A percentile compares a stretch with the other conserved stretches of the same genome.
phyloP scores from a whole-genome alignment of 2,113 vertebrate genomes.

The Narcine bancroftii region DNA sequence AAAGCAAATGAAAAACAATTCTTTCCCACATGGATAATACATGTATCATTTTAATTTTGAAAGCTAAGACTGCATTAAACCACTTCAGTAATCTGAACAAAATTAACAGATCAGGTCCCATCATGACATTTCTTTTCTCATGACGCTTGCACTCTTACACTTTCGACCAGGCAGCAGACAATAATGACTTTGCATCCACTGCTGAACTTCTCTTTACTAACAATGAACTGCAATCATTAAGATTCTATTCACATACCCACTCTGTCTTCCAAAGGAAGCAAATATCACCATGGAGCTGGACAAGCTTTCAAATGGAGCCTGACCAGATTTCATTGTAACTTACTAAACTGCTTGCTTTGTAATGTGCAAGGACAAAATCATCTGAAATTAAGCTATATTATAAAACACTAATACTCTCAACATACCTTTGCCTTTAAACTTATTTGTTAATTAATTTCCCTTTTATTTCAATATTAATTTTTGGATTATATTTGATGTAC shows the following conservation, averaged over 20 bases:
- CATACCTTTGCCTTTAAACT: background rate
- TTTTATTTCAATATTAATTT: background rate
- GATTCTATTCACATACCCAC: background rate
- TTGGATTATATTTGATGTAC: background rate
- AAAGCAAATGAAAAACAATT: background rate
- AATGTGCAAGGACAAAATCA: background rate
- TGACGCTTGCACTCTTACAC: background rate
- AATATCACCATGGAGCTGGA: slow-evolving; percentile 9
- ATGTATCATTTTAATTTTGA: background rate
- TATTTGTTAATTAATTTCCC: background rate
- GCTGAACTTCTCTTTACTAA: background rate
- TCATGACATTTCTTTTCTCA: background rate
- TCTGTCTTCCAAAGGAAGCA: background rate
- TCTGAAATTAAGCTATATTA: background rate
- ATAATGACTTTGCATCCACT: background rate
- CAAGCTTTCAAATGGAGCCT: background rate
- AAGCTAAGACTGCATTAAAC: background rate
- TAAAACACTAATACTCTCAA: background rate
- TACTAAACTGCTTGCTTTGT: no score
- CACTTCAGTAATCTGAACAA: background rate
- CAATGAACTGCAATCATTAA: background rate
- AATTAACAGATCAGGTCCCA: background rate
- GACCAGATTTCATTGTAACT: background rate
- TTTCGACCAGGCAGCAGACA: background rate
- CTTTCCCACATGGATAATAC: background rate